Evolutionary conservation across 2,888 invertebrate genomes (phyloP), one percentile per base, ranked within the genome.

Genomic region (Prosopocoilus inquinatus): DNA sequence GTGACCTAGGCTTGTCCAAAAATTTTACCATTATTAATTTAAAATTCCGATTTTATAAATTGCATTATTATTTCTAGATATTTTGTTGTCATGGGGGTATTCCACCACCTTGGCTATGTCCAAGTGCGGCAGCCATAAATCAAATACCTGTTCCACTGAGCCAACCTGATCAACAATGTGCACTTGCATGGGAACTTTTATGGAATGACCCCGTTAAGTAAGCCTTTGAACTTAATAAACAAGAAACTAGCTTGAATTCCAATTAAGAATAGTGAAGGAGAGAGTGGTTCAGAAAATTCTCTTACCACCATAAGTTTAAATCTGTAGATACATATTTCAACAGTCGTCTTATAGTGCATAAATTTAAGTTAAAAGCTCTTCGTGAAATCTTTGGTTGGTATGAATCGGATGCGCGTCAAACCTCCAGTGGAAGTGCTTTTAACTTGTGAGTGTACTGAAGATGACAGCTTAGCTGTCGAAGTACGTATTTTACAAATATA

Each of bases 21-120:
- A 34, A n/a, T 34, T 38, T 3, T 1, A 38, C 4, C 38, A 13
- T 38, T 36, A 36, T 36, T n/a, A 2, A 36, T n/a, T 36, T 36
- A 36, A 36, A 9, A 12, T 12, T 41, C 9, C 13, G 13, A 41
- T 1, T 13, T n/a, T 13, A 41, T 11, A 12, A 41, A 41, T 41
- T 41, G 7, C 5, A 28, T 28, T 16, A 16, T 3, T 41, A 16
- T 47, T 67, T 64, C 3, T 68, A 87, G 86, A 81, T 90, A 47
- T 90, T 90, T 70, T 90, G 89, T 75, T 87, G 87, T 54, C 90
- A 90, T 73, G 90, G 90, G 11, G 90, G 90, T 5, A 88, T 90
- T 54, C 89, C 89, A 0, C 86, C 87, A 1, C 85, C 86, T 1
- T 84, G 81, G 82, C 77, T 85, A 58, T 85, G 86, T 63, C 85